Conservation (phyloP, 1,140 invertebrate species). For the Holcopasites calliopsidis region DNA sequence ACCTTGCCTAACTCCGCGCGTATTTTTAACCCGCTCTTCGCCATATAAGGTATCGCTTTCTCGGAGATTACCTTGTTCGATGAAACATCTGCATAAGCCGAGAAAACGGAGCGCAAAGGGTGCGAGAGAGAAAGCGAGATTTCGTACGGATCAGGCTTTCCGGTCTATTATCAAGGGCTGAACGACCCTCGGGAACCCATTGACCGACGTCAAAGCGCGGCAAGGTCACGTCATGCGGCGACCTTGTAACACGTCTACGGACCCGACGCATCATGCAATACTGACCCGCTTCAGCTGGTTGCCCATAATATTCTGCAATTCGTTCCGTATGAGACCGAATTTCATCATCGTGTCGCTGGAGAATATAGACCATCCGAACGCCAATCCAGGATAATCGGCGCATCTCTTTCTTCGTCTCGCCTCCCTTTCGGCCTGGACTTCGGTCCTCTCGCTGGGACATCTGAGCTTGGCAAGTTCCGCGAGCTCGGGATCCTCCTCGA, state of each 20-base stretch:
- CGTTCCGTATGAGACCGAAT: conserved; percentile 97
- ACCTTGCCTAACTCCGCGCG: conserved; percentile 17
- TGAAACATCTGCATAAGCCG: background rate
- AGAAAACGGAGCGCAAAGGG: background rate
- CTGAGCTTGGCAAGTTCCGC: conserved; percentile 89
- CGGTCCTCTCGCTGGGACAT: conserved; percentile 92
- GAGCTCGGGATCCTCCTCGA: conserved; percentile 87
- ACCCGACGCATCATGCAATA: conserved; percentile 66
- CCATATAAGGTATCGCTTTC: conserved; percentile 35
- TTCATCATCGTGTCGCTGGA: conserved; percentile 99
- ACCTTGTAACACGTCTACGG: conserved; percentile 37
- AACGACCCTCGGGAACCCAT: conserved; percentile 33
- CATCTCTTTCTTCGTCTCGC: conserved; percentile 87
- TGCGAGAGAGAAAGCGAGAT: conserved; percentile 12
- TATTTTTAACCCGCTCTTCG: conserved; percentile 21
- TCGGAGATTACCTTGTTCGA: conserved; percentile 5
- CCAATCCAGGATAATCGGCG: conserved; percentile 94
- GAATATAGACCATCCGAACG: conserved; percentile 94
- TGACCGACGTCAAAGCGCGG: conserved; percentile 31
- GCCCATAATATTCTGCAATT: conserved; percentile 98
- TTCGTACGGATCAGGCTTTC: background rate
- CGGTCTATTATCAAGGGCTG: conserved; percentile 9
- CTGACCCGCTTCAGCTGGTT: conserved; percentile 97
- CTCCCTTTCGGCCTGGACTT: conserved; percentile 91
- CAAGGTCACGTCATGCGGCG: conserved; percentile 43